Evolutionary conservation across 2,113 vertebrate genomes (phyloP), one percentile per base, ranked within the genome.

Genomic region (mouse (Mus musculus)): DNA sequence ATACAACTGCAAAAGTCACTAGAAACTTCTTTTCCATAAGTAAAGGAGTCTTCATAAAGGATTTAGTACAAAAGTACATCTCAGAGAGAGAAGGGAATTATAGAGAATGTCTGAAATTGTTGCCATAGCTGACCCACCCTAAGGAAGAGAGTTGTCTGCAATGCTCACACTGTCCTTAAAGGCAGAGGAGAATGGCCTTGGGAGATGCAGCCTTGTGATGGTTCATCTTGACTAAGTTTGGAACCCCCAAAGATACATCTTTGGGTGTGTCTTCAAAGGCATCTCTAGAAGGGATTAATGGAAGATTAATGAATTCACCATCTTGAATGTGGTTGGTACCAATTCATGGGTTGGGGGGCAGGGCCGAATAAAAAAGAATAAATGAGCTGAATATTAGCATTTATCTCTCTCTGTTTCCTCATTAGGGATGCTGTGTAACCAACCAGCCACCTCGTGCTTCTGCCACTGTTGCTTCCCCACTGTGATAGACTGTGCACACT

Each of bases 11-110:
- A 95, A 90, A 33, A 75, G 52, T 89, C 82, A 36, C 71, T 63
- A 17, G 93, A 93, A 65, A 81, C 69, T 89, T 87, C 91, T 24
- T 65, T 61, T 89, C 11, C 63, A 73, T 87, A 73, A 78, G 63
- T 20, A 56, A 91, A 80, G 54, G 19, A 24, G 8, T 49, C 82
- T 73, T 54, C 3, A 2, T 67, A 33, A 76, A 65, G 36, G n/a
- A 54, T 3, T 4, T 36, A 49, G 12, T 75, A 72, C 13, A 71
- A 75, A 59, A 36, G 30, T 12, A 65, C 17, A 6, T 59, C 65
- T 76, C 14, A 82, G 59, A 92, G 42, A 89, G 89, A 91, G 30
- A 36, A 17, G 7, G 56, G 24, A 65, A 73, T n/a, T 42, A 73
- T 86, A 59, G 33, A 11, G 42, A 59, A 52, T 39, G 49, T 76